phyloP scores from a whole-genome alignment of 92 coral and sea anemone species.

The Phenganax subtilis region DNA sequence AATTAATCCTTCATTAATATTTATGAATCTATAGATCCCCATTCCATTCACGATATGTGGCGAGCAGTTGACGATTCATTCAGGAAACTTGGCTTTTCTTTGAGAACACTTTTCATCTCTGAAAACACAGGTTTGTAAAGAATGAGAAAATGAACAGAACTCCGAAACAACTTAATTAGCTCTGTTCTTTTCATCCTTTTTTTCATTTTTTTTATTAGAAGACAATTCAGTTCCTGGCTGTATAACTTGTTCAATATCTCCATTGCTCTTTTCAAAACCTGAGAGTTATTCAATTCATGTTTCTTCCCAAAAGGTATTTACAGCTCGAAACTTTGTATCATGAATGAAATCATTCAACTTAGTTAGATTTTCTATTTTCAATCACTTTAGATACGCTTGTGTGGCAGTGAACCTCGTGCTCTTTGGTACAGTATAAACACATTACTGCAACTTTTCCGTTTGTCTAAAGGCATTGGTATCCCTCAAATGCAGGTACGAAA shows the following conservation, averaged over 20 bases:
- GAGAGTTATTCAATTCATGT: constrained; percentile 83
- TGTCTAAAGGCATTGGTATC: constrained; percentile 70
- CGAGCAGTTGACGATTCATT: constrained; percentile 38
- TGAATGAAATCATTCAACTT: neutral
- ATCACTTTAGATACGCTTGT: constrained; percentile 51
- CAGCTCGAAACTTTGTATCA: neutral
- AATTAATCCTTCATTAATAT: neutral
- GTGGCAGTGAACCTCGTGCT: constrained; percentile 72
- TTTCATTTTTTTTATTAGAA: neutral
- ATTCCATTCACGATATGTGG: constrained; percentile 36
- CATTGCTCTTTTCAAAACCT: constrained; percentile 61
- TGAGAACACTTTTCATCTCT: constrained; percentile 20
- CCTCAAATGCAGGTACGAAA: constrained; percentile 69
- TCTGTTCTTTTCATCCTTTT: neutral
- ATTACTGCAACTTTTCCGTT: constrained; percentile 66
- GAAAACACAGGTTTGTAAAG: neutral
- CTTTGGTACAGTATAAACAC: constrained; percentile 94
- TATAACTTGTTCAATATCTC: constrained; percentile 75
- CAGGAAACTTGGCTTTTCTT: constrained; percentile 36
- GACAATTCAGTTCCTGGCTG: constrained; percentile 49
- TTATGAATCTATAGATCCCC: constrained; percentile 14
- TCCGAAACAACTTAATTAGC: neutral
- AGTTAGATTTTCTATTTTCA: neutral
- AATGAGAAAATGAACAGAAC: neutral
- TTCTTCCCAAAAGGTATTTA: constrained; percentile 62